Evolutionary conservation across 2,113 vertebrate genomes (phyloP).

Genomic region (Ploceus nigricollis): DNA sequence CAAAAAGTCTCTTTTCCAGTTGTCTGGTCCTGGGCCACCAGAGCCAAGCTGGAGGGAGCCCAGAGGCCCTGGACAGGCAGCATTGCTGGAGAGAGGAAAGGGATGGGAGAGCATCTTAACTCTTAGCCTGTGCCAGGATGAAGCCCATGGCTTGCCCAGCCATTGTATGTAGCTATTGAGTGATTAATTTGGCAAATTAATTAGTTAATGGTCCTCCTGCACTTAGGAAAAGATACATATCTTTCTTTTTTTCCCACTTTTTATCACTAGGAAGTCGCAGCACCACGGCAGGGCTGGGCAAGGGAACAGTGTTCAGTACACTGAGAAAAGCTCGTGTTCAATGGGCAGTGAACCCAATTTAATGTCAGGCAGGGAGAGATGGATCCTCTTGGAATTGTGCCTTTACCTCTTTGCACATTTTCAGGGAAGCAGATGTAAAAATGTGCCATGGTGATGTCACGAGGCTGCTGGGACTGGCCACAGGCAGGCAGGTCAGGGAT

Average conservation of each 20-base stretch:
- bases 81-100: not conserved
- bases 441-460: not conserved
- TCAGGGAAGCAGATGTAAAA: not conserved
- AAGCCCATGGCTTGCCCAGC: not conserved
- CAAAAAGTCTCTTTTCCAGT: not conserved
- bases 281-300: rapidly evolving
- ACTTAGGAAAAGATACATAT: not conserved
- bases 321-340: not conserved
- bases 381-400: not conserved
- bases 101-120: not conserved
- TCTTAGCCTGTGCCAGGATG: not conserved
- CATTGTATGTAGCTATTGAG: not conserved
- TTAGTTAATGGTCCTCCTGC: not conserved
- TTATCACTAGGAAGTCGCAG: not conserved
- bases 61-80: not conserved
- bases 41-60: not conserved
- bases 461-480: not conserved
- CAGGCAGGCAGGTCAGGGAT: not conserved
- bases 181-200: not conserved
- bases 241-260: not conserved
- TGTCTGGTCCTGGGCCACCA: not conserved
- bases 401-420: not conserved
- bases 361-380: not conserved
- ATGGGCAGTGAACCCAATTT: not conserved
- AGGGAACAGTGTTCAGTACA: not conserved